Evolutionary conservation across 2,888 invertebrate species (phyloP), one percentile per base, ranked within the genome.

Genomic region (Eupithecia insigniata): DNA sequence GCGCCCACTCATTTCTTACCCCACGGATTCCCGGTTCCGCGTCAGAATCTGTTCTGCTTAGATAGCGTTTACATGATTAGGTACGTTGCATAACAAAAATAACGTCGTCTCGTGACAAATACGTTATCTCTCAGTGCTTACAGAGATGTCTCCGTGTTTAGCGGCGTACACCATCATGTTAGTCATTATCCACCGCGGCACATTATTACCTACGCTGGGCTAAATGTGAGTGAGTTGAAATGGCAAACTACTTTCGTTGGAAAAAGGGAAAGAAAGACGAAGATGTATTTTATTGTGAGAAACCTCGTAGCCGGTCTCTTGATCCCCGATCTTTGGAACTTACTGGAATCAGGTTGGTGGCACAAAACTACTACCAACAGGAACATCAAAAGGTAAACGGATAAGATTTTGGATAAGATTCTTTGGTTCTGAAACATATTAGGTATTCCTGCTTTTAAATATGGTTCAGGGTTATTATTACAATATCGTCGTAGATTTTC

Each of bases 181-280:
- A 10, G 51, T 22, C n/a, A 55, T 12, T 26, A 26, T 26, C 12
- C 14, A 26, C 1, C 55, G 26, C 26, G 51, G 22, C 51, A 26
- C 55, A 26, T 22, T 46, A 22, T 4, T 51, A 22, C 22, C 22
- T 51, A 4, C 26, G 78, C 71, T 74, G 80, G 82, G 83, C 81
- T 82, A 84, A 79, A 76, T 75, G 83, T 82, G 79, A 77, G 80
- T 81, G 80, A 79, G 78, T 76, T 80, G 86, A 80, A n/a, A 79
- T 96, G 96, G 95, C 96, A 76, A 96, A 96, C 81, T 96, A 96
- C 83, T 96, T 96, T 85, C 95, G 95, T 77, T 96, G 96, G 96
- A 96, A 96, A 83, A 96, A 96, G 81, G 95, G 95, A 66, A 95
- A 95, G 80, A 91, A 95, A 80, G 95, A 95, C 83, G 95, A 95